These are phyloP conservation scores for Hippocampus comes DNA, from an alignment of 2,113 vertebrate species.

Conservation along the genomic window DNA sequence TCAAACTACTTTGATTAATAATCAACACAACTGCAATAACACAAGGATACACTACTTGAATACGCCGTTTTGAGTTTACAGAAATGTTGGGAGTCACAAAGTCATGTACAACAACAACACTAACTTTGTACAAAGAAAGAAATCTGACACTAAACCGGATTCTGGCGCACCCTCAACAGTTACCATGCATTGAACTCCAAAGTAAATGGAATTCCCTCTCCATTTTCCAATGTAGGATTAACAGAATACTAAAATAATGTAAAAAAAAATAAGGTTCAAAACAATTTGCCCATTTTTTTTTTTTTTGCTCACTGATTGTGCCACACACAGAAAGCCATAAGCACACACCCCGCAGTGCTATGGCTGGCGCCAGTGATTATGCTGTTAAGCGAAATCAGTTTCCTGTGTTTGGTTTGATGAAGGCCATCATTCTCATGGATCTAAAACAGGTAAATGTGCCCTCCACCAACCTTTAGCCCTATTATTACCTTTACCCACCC, in stretches of 20 bases:
- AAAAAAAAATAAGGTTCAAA: slow-evolving; percentile 2
- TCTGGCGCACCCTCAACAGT: background rate
- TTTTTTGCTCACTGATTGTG: slow-evolving; percentile 16
- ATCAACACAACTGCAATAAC: background rate
- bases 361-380: slow-evolving; percentile 71
- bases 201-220: background rate
- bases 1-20: background rate
- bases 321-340: slow-evolving; percentile 18
- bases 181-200: background rate
- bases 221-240: background rate
- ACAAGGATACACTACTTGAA: background rate
- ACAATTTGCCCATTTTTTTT: background rate
- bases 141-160: background rate
- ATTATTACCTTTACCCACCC: slow-evolving; percentile 7
- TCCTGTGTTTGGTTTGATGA: slow-evolving; percentile 72
- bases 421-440: slow-evolving; percentile 61
- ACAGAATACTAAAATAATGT: background rate
- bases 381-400: slow-evolving; percentile 68
- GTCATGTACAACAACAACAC: background rate
- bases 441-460: slow-evolving; percentile 57
- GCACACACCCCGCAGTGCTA: slow-evolving; percentile 42
- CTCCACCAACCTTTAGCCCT: slow-evolving; percentile 15
- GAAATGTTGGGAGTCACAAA: background rate
- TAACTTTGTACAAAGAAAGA: background rate
- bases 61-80: background rate